Evolutionary conservation across 1,140 invertebrate genomes (phyloP), one percentile per base, ranked within the genome.

Genomic region (Bathynomus jamesi): DNA sequence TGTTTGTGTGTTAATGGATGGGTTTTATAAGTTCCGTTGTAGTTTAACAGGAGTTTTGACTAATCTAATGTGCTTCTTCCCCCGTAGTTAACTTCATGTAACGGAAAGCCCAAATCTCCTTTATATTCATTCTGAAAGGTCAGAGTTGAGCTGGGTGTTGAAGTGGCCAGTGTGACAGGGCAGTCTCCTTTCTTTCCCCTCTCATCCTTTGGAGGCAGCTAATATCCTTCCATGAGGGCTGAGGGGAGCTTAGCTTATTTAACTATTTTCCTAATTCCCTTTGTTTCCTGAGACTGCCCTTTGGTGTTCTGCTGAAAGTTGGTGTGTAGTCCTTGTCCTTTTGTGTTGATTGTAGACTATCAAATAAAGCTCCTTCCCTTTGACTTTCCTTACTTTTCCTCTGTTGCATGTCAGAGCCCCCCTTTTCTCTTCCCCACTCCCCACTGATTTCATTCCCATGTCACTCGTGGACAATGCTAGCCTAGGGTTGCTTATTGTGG

Each of bases 41-140:
- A n/a, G n/a, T n/a, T n/a, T n/a, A n/a, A n/a, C n/a, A n/a, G n/a
- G n/a, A n/a, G n/a, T n/a, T n/a, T n/a, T n/a, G n/a, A n/a, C n/a
- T 53, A 17, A 21, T 17, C 40, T 53, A 53, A 53, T 53, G 21
- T 53, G 40, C 40, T 53, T 53, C 40, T 53, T 53, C 40, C 40
- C 21, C 40, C 40, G 21, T 53, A 53, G 40, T 53, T 53, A 53
- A 53, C 40, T 53, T 53, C 40, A 53, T 53, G 40, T 53, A 53
- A 53, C 21, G 40, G 40, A 53, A 53, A 53, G 13, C 40, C 13
- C 13, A 53, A 53, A 53, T 53, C 40, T 53, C 40, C 13, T 53
- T n/a, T n/a, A n/a, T 53, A 53, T 53, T 53, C 40, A 53, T 53
- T 53, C 40, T 53, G 40, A 53, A 53, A 53, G 40, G 40, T 53